phyloP scores from a whole-genome alignment of 2,888 invertebrate species.

The Rosalia funebris region DNA sequence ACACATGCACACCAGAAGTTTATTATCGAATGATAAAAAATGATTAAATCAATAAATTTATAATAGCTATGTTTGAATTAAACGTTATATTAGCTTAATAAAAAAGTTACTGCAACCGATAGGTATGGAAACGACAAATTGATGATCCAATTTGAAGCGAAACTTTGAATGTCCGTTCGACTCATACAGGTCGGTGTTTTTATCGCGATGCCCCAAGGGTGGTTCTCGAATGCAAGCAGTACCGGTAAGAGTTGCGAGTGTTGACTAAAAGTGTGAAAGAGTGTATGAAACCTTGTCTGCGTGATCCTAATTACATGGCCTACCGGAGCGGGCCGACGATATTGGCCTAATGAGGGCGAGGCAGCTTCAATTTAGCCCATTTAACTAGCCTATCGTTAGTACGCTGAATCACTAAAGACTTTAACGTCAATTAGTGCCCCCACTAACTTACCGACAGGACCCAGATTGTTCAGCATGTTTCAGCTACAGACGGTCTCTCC shows the following conservation, averaged over 20 bases:
- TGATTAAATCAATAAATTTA: too few species aligned
- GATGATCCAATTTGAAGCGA: too few species aligned
- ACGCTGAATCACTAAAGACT: conserved; percentile 64
- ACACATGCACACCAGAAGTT: not conserved
- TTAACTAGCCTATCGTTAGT: conserved; percentile 65
- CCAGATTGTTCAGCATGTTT: conserved; percentile 64
- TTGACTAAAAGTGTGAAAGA: conserved; percentile 56
- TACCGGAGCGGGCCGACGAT: conserved; percentile 62
- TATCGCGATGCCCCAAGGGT: conserved; percentile 9
- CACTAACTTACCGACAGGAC: conserved; percentile 64
- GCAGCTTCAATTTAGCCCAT: conserved; percentile 65
- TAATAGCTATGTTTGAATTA: too few species aligned
- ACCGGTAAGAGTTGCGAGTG: conserved; percentile 31
- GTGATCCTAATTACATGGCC: conserved; percentile 63
- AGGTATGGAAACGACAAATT: too few species aligned
- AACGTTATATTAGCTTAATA: too few species aligned
- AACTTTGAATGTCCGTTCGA: too few species aligned
- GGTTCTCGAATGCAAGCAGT: conserved; percentile 22
- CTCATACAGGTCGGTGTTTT: too few species aligned
- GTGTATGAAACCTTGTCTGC: conserved; percentile 42
- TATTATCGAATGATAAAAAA: too few species aligned
- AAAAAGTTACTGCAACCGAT: too few species aligned
- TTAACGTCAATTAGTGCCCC: conserved; percentile 64
- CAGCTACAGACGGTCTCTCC: conserved; percentile 37
- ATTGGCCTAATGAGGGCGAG: conserved; percentile 65